Percentiles rank a stretch among this genome's conserved stretches.
Conservation (phyloP, 2,888 invertebrate genomes). For the Caprella mutica region DNA sequence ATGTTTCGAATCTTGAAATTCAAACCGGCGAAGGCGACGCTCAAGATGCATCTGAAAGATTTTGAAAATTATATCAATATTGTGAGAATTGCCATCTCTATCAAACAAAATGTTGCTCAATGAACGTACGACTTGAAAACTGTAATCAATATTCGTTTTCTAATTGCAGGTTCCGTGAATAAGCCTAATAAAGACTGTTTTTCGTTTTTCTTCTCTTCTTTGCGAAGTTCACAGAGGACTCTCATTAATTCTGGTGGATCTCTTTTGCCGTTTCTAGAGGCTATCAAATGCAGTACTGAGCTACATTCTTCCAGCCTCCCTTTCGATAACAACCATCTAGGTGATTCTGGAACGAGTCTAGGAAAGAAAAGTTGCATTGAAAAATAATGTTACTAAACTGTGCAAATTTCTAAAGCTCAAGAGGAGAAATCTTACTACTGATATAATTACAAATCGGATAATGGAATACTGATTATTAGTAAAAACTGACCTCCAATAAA, state of each 20-base stretch:
- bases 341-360: constrained; percentile 20
- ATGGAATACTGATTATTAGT: too few relatives aligned
- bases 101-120: neutral
- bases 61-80: neutral
- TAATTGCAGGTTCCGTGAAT: neutral
- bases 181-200: too few relatives aligned
- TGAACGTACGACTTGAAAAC: constrained; percentile 14
- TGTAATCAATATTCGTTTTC: constrained; percentile 12
- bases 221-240: constrained; percentile 7
- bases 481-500: constrained; percentile 21
- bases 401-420: too few relatives aligned
- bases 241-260: neutral
- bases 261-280: constrained; percentile 13
- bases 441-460: too few relatives aligned
- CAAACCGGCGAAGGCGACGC: constrained; percentile 23
- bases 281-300: constrained; percentile 18
- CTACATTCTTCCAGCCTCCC: constrained; percentile 12
- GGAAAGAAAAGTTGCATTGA: neutral
- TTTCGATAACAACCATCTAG: constrained; percentile 20
- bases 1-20: constrained; percentile 23
- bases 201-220: constrained; percentile 1
- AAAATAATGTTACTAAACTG: neutral
- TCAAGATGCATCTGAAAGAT: constrained; percentile 1
- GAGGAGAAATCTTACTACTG: neutral
- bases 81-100: neutral